These are phyloP conservation scores for Psittacula cyanocephala DNA, from an alignment of 2,113 vertebrate species.

Conservation along the genomic window DNA sequence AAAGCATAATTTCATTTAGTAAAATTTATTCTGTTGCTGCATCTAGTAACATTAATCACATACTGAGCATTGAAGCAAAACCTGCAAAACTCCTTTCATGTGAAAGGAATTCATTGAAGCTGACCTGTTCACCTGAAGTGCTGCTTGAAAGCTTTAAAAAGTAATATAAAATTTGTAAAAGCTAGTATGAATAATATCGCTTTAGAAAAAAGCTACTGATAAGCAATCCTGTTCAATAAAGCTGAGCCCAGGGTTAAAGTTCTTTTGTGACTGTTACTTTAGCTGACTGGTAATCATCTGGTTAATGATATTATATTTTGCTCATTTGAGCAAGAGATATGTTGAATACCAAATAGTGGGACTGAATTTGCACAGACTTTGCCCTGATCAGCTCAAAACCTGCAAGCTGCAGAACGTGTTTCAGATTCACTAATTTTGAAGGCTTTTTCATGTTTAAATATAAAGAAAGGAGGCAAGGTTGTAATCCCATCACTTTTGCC, in stretches of 20 bases:
- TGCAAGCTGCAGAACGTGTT: background rate
- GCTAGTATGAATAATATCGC: accelerated
- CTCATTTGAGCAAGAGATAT: background rate
- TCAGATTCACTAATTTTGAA: background rate
- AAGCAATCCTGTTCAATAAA: background rate
- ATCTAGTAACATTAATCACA: background rate
- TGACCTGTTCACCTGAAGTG: background rate
- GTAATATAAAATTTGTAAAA: background rate
- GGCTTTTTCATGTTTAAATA: background rate
- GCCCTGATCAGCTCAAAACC: background rate
- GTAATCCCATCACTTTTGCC: background rate
- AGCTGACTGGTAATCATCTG: background rate
- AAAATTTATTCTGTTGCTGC: background rate
- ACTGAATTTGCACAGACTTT: background rate
- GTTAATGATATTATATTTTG: background rate
- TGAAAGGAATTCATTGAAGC: background rate
- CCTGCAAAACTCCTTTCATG: background rate
- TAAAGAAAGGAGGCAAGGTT: background rate
- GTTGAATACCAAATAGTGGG: background rate
- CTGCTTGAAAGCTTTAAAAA: conserved; percentile 28
- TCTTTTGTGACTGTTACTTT: background rate
- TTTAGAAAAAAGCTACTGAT: background rate
- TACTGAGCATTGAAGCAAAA: background rate
- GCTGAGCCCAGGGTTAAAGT: background rate
- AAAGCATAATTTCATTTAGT: background rate